phyloP scores from a whole-genome alignment of 2,113 vertebrate genomes.

The Helogale parvula region DNA sequence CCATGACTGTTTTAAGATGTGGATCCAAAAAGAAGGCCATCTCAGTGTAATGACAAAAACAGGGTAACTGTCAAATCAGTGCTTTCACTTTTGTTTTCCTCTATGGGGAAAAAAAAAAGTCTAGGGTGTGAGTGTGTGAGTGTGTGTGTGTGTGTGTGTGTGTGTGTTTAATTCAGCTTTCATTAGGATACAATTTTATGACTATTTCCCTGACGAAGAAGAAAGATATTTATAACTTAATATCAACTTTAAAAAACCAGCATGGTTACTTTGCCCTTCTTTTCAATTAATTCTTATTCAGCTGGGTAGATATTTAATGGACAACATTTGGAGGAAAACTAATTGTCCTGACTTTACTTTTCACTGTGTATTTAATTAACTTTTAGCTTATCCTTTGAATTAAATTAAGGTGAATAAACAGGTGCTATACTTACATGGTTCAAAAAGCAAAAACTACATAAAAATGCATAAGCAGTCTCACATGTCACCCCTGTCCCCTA shows the following conservation, averaged over 20 bases:
- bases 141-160: fast-evolving
- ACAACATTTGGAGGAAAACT: background rate
- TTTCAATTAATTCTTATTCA: background rate
- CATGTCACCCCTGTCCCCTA: background rate
- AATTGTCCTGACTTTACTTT: background rate
- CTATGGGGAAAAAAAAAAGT: background rate
- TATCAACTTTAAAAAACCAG: background rate
- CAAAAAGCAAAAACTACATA: background rate
- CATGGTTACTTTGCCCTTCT: background rate
- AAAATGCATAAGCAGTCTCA: background rate
- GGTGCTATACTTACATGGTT: background rate
- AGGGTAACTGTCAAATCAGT: background rate
- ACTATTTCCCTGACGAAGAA: background rate
- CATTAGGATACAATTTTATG: background rate
- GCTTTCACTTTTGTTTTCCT: slow-evolving; percentile 38
- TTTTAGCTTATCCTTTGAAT: background rate
- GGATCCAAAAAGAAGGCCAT: background rate
- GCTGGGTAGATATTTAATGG: background rate
- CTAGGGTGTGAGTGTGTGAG: background rate
- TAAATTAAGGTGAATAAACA: slow-evolving; percentile 5
- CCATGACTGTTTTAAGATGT: background rate
- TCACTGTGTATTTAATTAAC: slow-evolving; percentile 18
- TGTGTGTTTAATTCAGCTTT: background rate
- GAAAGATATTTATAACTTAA: background rate
- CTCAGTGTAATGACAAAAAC: background rate